Conservation (phyloP, 2,888 invertebrate species). For the Neoascia interrupta region DNA sequence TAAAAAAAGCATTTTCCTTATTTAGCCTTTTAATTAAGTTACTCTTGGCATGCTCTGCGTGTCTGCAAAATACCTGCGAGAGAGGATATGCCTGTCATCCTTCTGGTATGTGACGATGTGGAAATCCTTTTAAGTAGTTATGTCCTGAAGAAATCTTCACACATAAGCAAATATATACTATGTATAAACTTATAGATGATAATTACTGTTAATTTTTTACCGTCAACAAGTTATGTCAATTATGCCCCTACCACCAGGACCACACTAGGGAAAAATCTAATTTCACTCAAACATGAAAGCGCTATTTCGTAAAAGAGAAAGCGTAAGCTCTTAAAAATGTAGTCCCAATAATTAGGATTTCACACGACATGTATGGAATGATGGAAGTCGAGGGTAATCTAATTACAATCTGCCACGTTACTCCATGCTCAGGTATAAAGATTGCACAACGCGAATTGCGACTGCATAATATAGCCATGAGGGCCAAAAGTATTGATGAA, state of each 20-base stretch:
- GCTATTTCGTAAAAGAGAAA: conserved; percentile 39
- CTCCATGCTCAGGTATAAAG: too few relatives aligned
- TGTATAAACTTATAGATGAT: conserved; percentile 53
- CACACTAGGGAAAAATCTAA: conserved; percentile 23
- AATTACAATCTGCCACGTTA: too few relatives aligned
- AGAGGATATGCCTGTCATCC: conserved; percentile 40
- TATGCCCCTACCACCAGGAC: conserved; percentile 21
- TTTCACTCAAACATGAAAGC: conserved; percentile 63
- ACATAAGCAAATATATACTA: neutral
- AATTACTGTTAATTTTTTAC: conserved; percentile 64
- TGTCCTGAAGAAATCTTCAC: too few relatives aligned
- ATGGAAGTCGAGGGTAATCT: too few relatives aligned
- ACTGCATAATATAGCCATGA: too few relatives aligned
- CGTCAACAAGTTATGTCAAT: conserved; percentile 66
- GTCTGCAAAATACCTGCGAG: neutral
- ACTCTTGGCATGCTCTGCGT: conserved; percentile 43
- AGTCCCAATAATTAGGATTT: too few relatives aligned
- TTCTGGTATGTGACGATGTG: conserved; percentile 5
- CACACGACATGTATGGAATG: too few relatives aligned
- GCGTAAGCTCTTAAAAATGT: too few relatives aligned
- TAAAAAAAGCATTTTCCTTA: conserved; percentile 14
- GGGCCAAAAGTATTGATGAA: too few relatives aligned
- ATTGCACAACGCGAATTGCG: too few relatives aligned
- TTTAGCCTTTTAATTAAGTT: conserved; percentile 66
- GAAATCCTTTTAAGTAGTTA: neutral